These are phyloP conservation scores for Drosophila fulvimacula DNA, from an alignment of 2,888 invertebrate species.

Conservation along the genomic window DNA sequence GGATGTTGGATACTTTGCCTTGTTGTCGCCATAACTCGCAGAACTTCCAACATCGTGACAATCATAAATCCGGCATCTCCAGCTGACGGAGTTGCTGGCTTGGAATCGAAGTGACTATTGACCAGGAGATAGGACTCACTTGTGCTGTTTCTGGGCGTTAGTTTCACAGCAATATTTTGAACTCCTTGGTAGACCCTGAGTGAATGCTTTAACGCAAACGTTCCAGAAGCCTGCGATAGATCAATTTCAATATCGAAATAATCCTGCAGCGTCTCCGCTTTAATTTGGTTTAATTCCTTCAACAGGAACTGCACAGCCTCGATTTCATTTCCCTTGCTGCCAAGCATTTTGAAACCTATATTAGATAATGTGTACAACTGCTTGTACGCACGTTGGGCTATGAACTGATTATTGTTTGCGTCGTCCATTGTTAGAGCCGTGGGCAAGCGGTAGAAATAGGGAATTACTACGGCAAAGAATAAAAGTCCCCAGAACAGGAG, in stretches of 20 bases:
- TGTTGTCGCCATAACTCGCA: constrained; percentile 84
- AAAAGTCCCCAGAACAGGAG: constrained; percentile 64
- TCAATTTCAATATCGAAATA: constrained; percentile 77
- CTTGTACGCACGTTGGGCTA: constrained; percentile 34
- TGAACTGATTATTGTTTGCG: constrained; percentile 15
- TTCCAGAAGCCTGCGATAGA: constrained; percentile 75
- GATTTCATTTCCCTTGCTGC: constrained; percentile 90
- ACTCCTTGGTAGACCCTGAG: constrained; percentile 79
- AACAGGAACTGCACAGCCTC: constrained; percentile 86
- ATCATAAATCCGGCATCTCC: constrained; percentile 89
- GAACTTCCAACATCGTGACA: constrained; percentile 87
- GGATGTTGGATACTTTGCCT: constrained; percentile 85
- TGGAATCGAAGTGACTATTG: constrained; percentile 97
- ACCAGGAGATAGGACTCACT: constrained; percentile 86
- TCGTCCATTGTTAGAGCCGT: constrained; percentile 36
- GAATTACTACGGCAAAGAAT: constrained; percentile 60
- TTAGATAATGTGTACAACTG: constrained; percentile 22
- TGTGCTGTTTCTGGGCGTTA: constrained; percentile 67
- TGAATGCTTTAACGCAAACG: constrained; percentile 59
- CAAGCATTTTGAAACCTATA: constrained; percentile 82
- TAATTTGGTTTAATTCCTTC: constrained; percentile 67
- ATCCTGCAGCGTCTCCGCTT: constrained; percentile 61
- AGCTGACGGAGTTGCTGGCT: constrained; percentile 92
- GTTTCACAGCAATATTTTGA: constrained; percentile 82
- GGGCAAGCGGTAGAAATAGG: constrained; percentile 62